Percentiles rank a stretch among this genome's conserved stretches.
Conservation (phyloP, 30 jellyfish, hydroid and myxozoan species). For the Turritopsis dohrnii region DNA sequence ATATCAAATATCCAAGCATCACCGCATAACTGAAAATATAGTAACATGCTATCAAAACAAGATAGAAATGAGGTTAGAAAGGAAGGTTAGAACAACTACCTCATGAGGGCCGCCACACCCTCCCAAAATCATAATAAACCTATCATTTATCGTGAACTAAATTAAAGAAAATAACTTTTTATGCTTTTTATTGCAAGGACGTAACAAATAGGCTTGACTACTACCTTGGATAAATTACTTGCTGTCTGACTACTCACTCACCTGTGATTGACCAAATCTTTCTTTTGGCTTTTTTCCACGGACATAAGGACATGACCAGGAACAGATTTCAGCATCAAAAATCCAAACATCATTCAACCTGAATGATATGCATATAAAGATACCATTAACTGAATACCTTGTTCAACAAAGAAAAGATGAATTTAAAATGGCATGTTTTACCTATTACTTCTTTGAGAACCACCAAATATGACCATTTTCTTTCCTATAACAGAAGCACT, state of each 20-base stretch:
- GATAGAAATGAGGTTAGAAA: no score
- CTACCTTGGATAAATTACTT: no score
- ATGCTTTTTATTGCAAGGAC: no score
- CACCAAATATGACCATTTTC: constrained; percentile 88
- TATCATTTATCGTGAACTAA: constrained; percentile 62
- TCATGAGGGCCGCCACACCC: constrained; percentile 96
- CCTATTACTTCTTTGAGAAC: constrained; percentile 83
- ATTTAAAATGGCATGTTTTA: constrained; percentile 11
- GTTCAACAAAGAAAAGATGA: not conserved
- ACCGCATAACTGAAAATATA: constrained; percentile 48
- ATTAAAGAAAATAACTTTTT: no score
- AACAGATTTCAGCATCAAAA: constrained; percentile 32
- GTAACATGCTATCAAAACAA: not conserved
- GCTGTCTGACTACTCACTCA: not conserved
- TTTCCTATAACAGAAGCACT: constrained; percentile 58
- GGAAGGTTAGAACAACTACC: constrained; percentile 51
- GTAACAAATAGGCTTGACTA: no score
- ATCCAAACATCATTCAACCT: constrained; percentile 91
- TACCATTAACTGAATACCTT: no score
- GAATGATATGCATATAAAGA: not conserved
- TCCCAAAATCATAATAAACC: constrained; percentile 53
- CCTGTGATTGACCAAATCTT: constrained; percentile 97
- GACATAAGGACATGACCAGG: constrained; percentile 62
- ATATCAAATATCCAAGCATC: constrained; percentile 83
- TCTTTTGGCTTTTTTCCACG: constrained; percentile 63